These are phyloP conservation scores for Callopanchax toddi DNA, from an alignment of 2,113 vertebrate species.

Conservation along the genomic window DNA sequence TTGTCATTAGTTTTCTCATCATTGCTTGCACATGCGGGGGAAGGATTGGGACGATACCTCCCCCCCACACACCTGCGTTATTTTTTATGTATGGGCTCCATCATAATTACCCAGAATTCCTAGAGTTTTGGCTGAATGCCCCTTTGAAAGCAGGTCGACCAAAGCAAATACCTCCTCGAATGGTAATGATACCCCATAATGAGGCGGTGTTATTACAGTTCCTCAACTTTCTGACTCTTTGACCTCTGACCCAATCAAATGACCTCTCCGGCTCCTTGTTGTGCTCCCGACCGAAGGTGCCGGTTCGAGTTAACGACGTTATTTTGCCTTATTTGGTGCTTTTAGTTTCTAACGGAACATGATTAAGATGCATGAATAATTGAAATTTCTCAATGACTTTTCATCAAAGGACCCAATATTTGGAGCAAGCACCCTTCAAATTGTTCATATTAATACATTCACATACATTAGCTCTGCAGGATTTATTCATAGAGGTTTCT, in stretches of 20 bases:
- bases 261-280: background rate
- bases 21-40: background rate
- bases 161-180: slow-evolving; percentile 26
- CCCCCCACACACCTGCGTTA: background rate
- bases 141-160: slow-evolving; percentile 28
- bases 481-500: too few relatives aligned
- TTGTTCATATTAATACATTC: too few relatives aligned
- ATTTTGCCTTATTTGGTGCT: too few relatives aligned
- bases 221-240: slow-evolving; percentile 31
- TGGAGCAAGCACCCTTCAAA: too few relatives aligned
- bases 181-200: slow-evolving; percentile 29
- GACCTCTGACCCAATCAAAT: slow-evolving; percentile 34
- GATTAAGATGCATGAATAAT: too few relatives aligned
- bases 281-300: background rate
- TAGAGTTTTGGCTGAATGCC: slow-evolving; percentile 1
- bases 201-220: slow-evolving; percentile 44
- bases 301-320: too few relatives aligned
- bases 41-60: background rate
- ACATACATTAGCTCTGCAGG: too few relatives aligned
- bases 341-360: too few relatives aligned
- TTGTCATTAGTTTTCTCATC: slow-evolving; percentile 53
- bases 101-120: slow-evolving; percentile 20
- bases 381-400: too few relatives aligned
- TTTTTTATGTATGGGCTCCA: background rate
- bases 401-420: too few relatives aligned